These are phyloP conservation scores for Stercorarius parasiticus DNA, from an alignment of 2,113 vertebrate species.

Conservation along the genomic window DNA sequence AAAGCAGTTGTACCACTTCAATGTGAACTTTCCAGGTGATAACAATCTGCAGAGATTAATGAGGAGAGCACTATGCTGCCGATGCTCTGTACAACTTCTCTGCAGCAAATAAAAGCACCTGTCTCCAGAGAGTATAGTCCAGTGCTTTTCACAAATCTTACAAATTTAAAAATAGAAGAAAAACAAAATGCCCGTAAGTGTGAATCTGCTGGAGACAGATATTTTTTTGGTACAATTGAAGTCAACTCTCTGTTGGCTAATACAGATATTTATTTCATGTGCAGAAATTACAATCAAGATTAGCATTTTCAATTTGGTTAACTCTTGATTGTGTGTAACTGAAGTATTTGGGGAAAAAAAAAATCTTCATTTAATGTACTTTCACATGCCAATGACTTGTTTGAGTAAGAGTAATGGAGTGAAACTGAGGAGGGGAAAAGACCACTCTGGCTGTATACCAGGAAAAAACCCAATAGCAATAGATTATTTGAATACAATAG, in stretches of 20 bases:
- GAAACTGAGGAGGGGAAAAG: slow-evolving; percentile 1
- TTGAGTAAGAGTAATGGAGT: slow-evolving; percentile 1
- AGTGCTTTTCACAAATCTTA: neutral
- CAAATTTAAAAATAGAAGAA: neutral
- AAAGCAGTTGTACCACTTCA: neutral
- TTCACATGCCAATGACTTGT: neutral
- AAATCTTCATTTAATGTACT: neutral
- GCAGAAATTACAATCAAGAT: neutral
- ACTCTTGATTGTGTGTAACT: neutral
- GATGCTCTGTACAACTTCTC: neutral
- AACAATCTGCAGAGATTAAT: neutral
- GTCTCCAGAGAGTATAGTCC: neutral
- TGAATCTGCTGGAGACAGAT: neutral
- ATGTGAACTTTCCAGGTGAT: neutral
- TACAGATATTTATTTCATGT: neutral
- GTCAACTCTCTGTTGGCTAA: neutral
- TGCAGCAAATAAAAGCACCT: neutral
- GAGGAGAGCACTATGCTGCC: neutral
- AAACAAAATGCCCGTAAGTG: neutral
- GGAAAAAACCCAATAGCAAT: neutral
- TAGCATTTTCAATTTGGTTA: neutral
- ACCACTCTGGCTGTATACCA: neutral
- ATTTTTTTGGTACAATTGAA: neutral
- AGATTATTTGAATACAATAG: neutral
- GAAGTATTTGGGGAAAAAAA: neutral